phyloP scores from a whole-genome alignment of 2,113 vertebrate species.

The Gambusia affinis region DNA sequence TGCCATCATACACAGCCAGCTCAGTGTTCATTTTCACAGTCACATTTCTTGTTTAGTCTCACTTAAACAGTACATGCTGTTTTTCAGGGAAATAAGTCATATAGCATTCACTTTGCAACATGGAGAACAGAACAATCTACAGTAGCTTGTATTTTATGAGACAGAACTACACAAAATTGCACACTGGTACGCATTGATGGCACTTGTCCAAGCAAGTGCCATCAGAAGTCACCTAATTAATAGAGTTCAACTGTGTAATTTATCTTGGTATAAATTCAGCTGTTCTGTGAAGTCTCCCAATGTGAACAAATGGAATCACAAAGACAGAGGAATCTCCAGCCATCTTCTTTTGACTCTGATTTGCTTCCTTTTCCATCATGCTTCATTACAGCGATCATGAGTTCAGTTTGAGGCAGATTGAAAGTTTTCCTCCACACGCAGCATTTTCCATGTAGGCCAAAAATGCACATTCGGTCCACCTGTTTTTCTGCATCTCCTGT shows the following conservation, averaged over 20 bases:
- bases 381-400: background rate
- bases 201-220: background rate
- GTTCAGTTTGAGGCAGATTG: background rate
- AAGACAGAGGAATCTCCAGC: too few species aligned
- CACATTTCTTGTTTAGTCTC: slow-evolving; percentile 30
- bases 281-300: background rate
- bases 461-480: background rate
- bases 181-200: too few species aligned
- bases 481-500: background rate
- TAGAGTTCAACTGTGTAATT: background rate
- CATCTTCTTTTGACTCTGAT: too few species aligned
- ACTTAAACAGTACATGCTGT: slow-evolving; percentile 5
- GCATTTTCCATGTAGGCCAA: background rate
- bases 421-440: background rate
- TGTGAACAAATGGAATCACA: too few species aligned
- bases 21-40: slow-evolving; percentile 31
- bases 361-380: too few species aligned
- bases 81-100: slow-evolving; percentile 19
- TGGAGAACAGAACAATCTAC: background rate
- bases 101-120: background rate
- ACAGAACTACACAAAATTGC: too few species aligned
- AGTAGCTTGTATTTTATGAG: too few species aligned
- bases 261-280: background rate
- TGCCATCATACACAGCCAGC: slow-evolving; percentile 47
- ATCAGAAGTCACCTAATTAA: background rate